Conservation (phyloP, 2,888 invertebrate genomes). For the Ophioninae sp. region DNA sequence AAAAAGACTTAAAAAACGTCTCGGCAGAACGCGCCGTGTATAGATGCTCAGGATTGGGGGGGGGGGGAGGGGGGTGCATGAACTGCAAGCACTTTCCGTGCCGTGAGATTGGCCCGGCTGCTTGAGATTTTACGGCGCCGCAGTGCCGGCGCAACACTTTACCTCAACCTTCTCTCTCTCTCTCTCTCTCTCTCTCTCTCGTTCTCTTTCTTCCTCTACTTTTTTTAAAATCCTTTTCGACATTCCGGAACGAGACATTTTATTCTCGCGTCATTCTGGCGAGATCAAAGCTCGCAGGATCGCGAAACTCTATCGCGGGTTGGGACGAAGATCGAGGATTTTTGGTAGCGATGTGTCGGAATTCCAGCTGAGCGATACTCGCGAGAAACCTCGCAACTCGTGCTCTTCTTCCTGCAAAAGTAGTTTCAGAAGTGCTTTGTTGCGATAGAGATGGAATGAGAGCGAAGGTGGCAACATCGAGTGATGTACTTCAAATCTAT, state of each 20-base stretch:
- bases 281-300: constrained; percentile 60
- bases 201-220: not conserved
- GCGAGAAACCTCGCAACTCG: not conserved
- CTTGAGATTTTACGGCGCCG: constrained; percentile 54
- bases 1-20: constrained; percentile 32
- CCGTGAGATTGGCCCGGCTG: constrained; percentile 61
- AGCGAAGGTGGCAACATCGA: not conserved
- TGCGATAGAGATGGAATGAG: not conserved
- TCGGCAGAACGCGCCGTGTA: constrained; percentile 1
- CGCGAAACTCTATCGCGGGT: constrained; percentile 33
- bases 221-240: constrained; percentile 26
- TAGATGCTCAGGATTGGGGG: not conserved
- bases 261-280: constrained; percentile 43
- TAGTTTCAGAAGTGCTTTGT: constrained; percentile 30
- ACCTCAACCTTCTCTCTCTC: constrained; percentile 17
- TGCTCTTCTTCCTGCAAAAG: constrained; percentile 5
- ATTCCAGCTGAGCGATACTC: constrained; percentile 36
- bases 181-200: constrained; percentile 25
- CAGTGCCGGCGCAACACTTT: constrained; percentile 35
- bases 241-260: constrained; percentile 40
- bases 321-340: constrained; percentile 36
- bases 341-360: constrained; percentile 49
- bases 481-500: not conserved
- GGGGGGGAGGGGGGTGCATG: constrained; percentile 38
- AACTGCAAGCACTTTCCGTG: constrained; percentile 48